phyloP scores from a whole-genome alignment of 2,113 vertebrate species.

The Carlito syrichta region DNA sequence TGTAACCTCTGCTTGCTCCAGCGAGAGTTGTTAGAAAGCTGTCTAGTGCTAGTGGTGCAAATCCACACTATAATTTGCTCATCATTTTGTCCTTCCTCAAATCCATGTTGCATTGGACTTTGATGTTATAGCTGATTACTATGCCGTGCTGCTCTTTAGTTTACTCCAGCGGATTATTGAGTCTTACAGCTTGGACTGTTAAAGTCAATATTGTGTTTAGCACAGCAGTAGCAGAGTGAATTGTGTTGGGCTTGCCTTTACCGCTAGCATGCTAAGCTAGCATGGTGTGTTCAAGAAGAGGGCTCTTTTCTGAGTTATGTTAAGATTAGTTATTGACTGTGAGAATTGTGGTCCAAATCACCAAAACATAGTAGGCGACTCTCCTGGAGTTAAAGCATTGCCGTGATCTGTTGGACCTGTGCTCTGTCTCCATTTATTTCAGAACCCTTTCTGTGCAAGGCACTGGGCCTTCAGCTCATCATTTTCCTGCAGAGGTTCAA shows the following conservation, averaged over 20 bases:
- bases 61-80: not conserved
- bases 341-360: not conserved
- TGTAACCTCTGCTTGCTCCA: not conserved
- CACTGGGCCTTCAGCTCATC: not conserved
- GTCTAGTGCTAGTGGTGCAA: not conserved
- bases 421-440: not conserved
- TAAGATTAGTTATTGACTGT: not conserved
- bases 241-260: not conserved
- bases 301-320: not conserved
- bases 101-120: not conserved
- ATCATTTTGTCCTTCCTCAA: not conserved
- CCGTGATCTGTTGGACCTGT: not conserved
- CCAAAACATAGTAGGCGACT: not conserved
- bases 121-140: not conserved
- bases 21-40: not conserved
- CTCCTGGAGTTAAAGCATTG: not conserved
- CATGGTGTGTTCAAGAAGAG: not conserved
- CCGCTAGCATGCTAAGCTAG: not conserved
- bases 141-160: not conserved
- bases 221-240: not conserved
- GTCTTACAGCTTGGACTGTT: not conserved
- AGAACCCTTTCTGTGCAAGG: not conserved
- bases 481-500: not conserved
- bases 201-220: conserved; percentile 39
- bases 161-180: not conserved